A percentile compares a stretch with the other conserved stretches of the same genome.
Conservation (phyloP, 2,888 invertebrate species). For the Nomada hirtipes region DNA sequence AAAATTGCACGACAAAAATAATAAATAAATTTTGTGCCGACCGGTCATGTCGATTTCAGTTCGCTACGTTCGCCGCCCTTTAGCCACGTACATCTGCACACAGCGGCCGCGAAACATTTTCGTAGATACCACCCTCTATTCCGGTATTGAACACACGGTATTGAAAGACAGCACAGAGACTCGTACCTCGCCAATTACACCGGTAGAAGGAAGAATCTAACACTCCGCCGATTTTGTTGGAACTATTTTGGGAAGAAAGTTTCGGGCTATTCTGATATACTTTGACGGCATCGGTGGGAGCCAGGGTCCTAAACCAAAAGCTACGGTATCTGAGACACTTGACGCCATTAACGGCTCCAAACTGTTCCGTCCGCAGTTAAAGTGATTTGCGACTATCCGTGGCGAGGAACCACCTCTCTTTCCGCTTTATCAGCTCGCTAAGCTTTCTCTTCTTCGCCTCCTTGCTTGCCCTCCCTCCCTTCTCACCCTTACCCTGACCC, state of each 20-base stretch:
- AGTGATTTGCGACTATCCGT: conserved; percentile 83
- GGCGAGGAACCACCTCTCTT: conserved; percentile 72
- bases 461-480: conserved; percentile 6
- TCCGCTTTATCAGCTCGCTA: conserved; percentile 43
- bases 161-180: too few relatives aligned
- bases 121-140: conserved; percentile 61
- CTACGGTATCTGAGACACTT: conserved; percentile 82
- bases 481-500: neutral
- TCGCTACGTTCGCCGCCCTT: conserved; percentile 67
- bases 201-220: conserved; percentile 7
- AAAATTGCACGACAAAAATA: conserved; percentile 84
- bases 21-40: conserved; percentile 83
- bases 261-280: conserved; percentile 42
- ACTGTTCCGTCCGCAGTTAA: conserved; percentile 83
- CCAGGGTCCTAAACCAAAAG: conserved; percentile 73
- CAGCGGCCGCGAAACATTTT: conserved; percentile 66
- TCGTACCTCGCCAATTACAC: conserved; percentile 59
- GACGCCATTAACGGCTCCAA: conserved; percentile 83
- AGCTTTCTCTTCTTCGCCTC: conserved; percentile 30
- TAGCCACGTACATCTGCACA: conserved; percentile 63
- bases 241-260: neutral
- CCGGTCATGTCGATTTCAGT: conserved; percentile 80
- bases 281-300: conserved; percentile 16
- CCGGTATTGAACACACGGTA: conserved; percentile 23
- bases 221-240: too few relatives aligned